Conservation (phyloP, 2,113 vertebrate species). For the Sinocyclocheilus anophthalmus region DNA sequence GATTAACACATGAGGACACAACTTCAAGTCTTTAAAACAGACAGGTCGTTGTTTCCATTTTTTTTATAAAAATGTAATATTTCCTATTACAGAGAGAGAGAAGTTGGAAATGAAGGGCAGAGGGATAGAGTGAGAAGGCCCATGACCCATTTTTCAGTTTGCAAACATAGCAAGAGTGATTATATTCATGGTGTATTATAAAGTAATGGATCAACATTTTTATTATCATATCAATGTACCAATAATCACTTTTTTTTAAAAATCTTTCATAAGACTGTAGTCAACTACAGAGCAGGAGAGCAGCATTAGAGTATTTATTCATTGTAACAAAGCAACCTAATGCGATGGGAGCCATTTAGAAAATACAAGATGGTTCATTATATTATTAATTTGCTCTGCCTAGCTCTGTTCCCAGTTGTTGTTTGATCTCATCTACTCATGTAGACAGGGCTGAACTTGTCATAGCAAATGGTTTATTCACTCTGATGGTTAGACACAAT, state of each 20-base stretch:
- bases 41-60: not conserved
- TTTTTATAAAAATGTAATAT: not conserved
- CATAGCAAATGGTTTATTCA: constrained; percentile 61
- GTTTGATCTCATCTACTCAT: constrained; percentile 41
- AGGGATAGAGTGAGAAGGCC: not conserved
- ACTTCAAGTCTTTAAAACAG: not conserved
- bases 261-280: not conserved
- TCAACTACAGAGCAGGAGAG: not conserved
- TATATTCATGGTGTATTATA: not conserved
- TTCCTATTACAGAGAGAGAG: not conserved
- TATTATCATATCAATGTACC: not conserved
- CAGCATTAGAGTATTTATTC: not conserved
- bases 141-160: not conserved
- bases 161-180: not conserved
- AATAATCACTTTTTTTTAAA: not conserved
- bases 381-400: constrained; percentile 56
- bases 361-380: constrained; percentile 56
- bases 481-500: constrained; percentile 62
- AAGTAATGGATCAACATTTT: not conserved
- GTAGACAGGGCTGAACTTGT: constrained; percentile 32
- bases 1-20: not conserved
- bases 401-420: constrained; percentile 23
- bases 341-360: constrained; percentile 39
- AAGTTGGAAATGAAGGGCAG: not conserved
- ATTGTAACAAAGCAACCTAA: constrained; percentile 12